Base-by-base conservation (phyloP, 2,797 vertebrate species). In the Chrysolophus pictus region DNA sequence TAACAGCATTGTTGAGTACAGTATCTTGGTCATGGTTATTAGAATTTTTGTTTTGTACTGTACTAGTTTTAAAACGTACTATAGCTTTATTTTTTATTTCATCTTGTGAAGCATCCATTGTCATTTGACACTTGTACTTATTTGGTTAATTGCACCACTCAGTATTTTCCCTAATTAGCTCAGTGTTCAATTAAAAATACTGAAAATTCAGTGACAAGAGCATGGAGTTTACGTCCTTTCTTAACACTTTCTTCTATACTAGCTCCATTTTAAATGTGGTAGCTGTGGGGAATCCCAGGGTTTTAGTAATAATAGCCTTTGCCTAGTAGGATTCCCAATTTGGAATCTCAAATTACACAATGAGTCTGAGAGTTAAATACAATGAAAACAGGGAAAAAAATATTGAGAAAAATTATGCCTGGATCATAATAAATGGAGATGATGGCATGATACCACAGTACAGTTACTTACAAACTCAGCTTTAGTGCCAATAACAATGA, bases 101-200 rank as follows among this genome's bases (percentile, higher is more conserved):
- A 29, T 92, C 64, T 24, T 56, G 39, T 63, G 68, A 84, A 58
- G 58, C 83, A 44, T 59, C 18, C 22, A 10, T 80, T 89, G 39
- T 69, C 67, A 60, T 84, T 62, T 63, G 23, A 71, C 51, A 72
- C 67, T 76, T 71, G 14, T 81, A 74, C 59, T 91, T 76, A 53
- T 69, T 90, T 87, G 82, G 62, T 67, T 90, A 93, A 95, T 93
- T 86, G 84, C 71, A 76, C 24, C 23, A 37, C 13, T 94, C 59
- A 18, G 14, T 72, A 29, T 88, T 93, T 89, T 70, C 3, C 2
- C 71, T 70, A 70, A 62, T 71, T 86, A 92, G 47, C 33, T 70
- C 42, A 26, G 31, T 37, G 17, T 89, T 91, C 69, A 51, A 11
- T 11, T 84, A 22, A 91, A 92, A 94, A 70, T 0, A 0, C 16